phyloP scores from a whole-genome alignment of 2,797 vertebrate species.

The Galaxias olidus region DNA sequence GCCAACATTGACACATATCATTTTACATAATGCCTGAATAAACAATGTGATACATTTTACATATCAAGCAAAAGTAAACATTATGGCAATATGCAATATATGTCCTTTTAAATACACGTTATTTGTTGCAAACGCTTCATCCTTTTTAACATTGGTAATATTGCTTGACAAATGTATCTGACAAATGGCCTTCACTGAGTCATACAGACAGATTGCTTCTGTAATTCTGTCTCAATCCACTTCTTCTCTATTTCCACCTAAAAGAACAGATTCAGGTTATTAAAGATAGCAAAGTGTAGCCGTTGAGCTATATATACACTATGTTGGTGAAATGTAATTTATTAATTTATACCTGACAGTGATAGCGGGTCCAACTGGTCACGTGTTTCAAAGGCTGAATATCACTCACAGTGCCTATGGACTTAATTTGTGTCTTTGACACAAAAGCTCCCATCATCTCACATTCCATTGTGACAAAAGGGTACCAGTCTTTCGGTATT shows the following conservation, averaged over 20 bases:
- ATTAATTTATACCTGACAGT: conserved; percentile 82
- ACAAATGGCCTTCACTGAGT: conserved; percentile 78
- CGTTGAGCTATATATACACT: neutral
- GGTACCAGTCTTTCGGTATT: conserved; percentile 91
- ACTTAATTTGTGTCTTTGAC: conserved; percentile 86
- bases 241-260: conserved; percentile 98
- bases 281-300: too few species aligned
- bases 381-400: conserved; percentile 92
- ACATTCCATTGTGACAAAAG: conserved; percentile 90
- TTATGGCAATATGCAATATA: too few species aligned
- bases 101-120: conserved; percentile 43
- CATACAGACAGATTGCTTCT: conserved; percentile 82
- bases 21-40: too few species aligned
- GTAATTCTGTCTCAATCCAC: conserved; percentile 86
- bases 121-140: conserved; percentile 40
- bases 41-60: too few species aligned
- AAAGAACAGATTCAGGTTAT: conserved; percentile 19
- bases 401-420: conserved; percentile 86
- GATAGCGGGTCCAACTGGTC: conserved; percentile 86
- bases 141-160: neutral
- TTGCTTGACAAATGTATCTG: too few species aligned
- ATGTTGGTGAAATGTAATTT: neutral
- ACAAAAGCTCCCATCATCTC: conserved; percentile 82
- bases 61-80: neutral
- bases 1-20: too few species aligned